Evolutionary conservation across 2,888 invertebrate species (phyloP), one percentile per base, ranked within the genome.

Genomic region (Temnothorax ravouxi): DNA sequence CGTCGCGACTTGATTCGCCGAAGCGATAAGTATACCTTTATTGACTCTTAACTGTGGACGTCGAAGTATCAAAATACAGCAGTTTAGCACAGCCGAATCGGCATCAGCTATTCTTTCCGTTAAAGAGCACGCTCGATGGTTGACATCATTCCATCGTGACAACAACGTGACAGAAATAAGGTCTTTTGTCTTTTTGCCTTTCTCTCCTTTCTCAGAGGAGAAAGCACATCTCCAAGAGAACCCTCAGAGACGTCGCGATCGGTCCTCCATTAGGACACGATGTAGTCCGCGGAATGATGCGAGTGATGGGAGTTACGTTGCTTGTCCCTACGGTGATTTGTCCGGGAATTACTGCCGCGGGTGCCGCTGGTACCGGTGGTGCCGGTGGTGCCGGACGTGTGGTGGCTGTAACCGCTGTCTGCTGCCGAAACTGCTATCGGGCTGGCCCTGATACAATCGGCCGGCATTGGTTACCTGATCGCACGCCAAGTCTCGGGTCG

Each of bases 351-450:
- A 74, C 92, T 93, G 71, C 93, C 92, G 41, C 94, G 91, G 2
- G 93, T 93, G 25, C 93, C 91, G 15, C 95, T 96, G 3, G 96
- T 96, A 4, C 96, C 96, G 87, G 96, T 95, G 1, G 96, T 96
- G 1, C 97, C 97, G 87, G 97, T 97, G 5, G 97, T 97, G 1
- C 97, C 97, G 86, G 97, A 97, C 4, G 97, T 97, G 92, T 97
- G 97, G 95, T 98, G 97, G 94, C 98, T 98, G 95, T 98, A 98
- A 13, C 98, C 98, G 66, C 98, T 98, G 95, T 98, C 98, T n/a
- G 11, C 98, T 98, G 47, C 98, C 98, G 89, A 98, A 97, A 5
- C 97, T 97, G 6, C 97, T 97, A 92, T 95, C 93, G 87, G 94
- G 93, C 47, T 94, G 93, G 67, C 95, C 91, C 89, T 95, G 91